phyloP scores from a whole-genome alignment of 2,888 invertebrate species.

The Tanytarsus gracilentus region DNA sequence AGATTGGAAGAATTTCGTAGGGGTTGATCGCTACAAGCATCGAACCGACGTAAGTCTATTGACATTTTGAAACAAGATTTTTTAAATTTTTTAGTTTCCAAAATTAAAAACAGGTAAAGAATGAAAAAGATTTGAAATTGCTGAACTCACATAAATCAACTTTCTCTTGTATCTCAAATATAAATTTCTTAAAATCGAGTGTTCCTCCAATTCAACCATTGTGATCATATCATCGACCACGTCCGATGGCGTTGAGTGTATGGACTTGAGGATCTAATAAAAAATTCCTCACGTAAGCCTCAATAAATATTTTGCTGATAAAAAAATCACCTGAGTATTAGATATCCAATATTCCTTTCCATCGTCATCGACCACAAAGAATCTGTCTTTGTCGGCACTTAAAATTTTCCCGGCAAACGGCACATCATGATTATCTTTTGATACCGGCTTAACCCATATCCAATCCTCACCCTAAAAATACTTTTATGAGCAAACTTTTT shows the following conservation, averaged over 20 bases:
- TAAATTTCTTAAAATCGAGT: slow-evolving; percentile 84
- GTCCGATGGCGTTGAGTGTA: slow-evolving; percentile 68
- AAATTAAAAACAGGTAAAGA: neutral
- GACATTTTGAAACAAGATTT: slow-evolving; percentile 33
- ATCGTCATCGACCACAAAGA: slow-evolving; percentile 75
- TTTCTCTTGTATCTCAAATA: slow-evolving; percentile 80
- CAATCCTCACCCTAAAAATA: slow-evolving; percentile 59
- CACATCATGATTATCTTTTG: slow-evolving; percentile 62
- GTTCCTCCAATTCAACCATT: slow-evolving; percentile 72
- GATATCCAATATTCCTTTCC: slow-evolving; percentile 59
- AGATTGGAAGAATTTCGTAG: slow-evolving; percentile 89
- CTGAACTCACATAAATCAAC: slow-evolving; percentile 78
- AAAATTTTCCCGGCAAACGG: slow-evolving; percentile 78
- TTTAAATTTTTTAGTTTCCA: neutral
- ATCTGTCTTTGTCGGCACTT: slow-evolving; percentile 62
- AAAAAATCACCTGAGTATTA: slow-evolving; percentile 46
- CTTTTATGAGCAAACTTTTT: neutral
- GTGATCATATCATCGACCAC: slow-evolving; percentile 95
- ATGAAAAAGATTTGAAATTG: neutral
- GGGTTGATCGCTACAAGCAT: slow-evolving; percentile 95
- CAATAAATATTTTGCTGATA: neutral
- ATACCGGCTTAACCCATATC: slow-evolving; percentile 77
- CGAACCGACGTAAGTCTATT: slow-evolving; percentile 85
- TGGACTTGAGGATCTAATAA: slow-evolving; percentile 46
- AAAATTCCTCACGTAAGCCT: neutral